Base-by-base conservation (phyloP, 2,113 vertebrate species). In the Micromys minutus region DNA sequence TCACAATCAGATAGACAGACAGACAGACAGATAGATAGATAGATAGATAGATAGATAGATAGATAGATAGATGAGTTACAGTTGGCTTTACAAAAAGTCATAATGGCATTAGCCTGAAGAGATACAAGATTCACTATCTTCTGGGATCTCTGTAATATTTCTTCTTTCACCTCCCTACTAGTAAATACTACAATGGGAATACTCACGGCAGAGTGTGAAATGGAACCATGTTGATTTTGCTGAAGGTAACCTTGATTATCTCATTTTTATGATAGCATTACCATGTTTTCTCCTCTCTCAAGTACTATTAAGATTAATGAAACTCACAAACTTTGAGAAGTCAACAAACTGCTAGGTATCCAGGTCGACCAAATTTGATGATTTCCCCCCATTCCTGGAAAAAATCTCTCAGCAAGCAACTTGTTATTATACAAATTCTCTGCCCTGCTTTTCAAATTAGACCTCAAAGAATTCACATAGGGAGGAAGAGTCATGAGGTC, bases 21-120 rank as follows among this genome's bases (percentile, higher is more conserved):
- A 76, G 39, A 45, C 7, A 75, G 42, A 61, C 24, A 61, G 59
- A 69, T 36, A 94, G 45, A 50, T 57, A 39, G 29, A 36, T 21
- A 79, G 76, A 79, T 55, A 36, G 77, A 57, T 80, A 34, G 77
- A 57, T 42, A 55, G 31, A 80, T 24, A 79, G 47, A 79, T 55
- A 79, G 19, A 81, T 39, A 55, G 50, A 81, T 26, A 39, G n/a
- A 57, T 13, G 24, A 31, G 16, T 39, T 29, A 63, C 57, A 15
- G 65, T 39, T 88, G 75, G 22, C 61, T 93, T 95, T 96, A 89
- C 9, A 45, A 77, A 83, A 90, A 50, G 45, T 52, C 24, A 72
- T 81, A 67, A 59, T 93, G 63, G 88, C 19, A 74, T 31, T 31
- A 94, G 61, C 69, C 76, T 71, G 76, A 90, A 55, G 45, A 94